A percentile compares a stretch with the other conserved stretches of the same genome.
Conservation (phyloP, 2,888 invertebrate genomes). For the Zygaena filipendulae region DNA sequence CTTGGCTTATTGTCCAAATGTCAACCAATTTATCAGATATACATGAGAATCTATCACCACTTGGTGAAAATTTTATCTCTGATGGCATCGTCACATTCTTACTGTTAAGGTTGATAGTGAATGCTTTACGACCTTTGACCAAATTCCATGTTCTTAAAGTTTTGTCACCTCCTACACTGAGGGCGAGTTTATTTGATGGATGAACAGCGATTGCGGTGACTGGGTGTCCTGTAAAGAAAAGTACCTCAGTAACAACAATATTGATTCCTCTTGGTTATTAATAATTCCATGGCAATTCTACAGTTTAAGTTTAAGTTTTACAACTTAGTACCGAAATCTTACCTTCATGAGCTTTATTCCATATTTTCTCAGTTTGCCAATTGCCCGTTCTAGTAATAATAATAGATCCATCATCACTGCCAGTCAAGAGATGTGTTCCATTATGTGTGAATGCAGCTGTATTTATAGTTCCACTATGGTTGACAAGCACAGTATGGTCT, state of each 20-base stretch:
- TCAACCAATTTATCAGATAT: slow-evolving; percentile 78
- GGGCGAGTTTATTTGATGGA: slow-evolving; percentile 88
- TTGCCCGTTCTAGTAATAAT: slow-evolving; percentile 83
- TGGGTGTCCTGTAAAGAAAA: slow-evolving; percentile 65
- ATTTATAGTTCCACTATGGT: slow-evolving; percentile 87
- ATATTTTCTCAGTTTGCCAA: slow-evolving; percentile 87
- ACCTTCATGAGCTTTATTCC: slow-evolving; percentile 86
- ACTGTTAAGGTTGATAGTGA: slow-evolving; percentile 85
- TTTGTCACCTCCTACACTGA: slow-evolving; percentile 87
- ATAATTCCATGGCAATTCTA: neutral
- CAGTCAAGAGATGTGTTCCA: slow-evolving; percentile 82
- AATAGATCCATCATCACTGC: slow-evolving; percentile 86
- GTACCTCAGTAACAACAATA: slow-evolving; percentile 3
- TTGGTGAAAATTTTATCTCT: slow-evolving; percentile 78
- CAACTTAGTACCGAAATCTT: no score
- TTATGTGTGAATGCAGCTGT: slow-evolving; percentile 80
- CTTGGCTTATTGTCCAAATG: slow-evolving; percentile 83
- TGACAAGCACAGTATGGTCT: slow-evolving; percentile 82
- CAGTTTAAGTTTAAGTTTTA: no score
- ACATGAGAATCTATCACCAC: slow-evolving; percentile 81
- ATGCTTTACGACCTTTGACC: slow-evolving; percentile 90
- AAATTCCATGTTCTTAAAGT: slow-evolving; percentile 94
- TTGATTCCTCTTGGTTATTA: neutral
- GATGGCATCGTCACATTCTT: slow-evolving; percentile 65
- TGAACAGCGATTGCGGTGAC: slow-evolving; percentile 85